Evolutionary conservation across 2,797 vertebrate species (phyloP), one percentile per base, ranked within the genome.

Genomic region (Setipinna tenuifilis): DNA sequence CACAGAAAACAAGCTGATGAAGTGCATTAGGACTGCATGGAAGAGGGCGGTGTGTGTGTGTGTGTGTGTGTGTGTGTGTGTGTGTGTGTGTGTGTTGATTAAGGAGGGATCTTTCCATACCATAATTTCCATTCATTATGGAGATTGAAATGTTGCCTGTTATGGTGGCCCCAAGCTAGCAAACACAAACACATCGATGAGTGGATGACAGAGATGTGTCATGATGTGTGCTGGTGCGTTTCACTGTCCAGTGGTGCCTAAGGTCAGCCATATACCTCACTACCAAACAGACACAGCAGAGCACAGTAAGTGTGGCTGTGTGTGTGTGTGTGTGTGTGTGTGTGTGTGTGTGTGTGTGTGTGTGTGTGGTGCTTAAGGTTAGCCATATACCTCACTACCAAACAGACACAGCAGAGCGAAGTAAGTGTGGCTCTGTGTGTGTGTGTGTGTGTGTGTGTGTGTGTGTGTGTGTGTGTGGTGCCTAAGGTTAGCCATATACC

Each of bases 181-280:
- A 19, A 14, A 75, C 65, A 41, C 19, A 78, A 17, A 44, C 16
- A 44, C 35, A 44, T 41, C 21, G 41, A 78, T 44, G n/a, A n/a
- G n/a, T n/a, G 71, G 71, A 78, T 41, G 35, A 11, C 31, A 41
- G 35, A 78, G 71, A 28, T 78, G 65, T 71, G 65, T 71, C 25
- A 31, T 71, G 65, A 31, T 78, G 31, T 78, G 44, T 78, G 31
- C 31, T 78, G 71, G 31, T 78, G 71, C 17, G 1, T 44, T 21
- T 19, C 17, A 44, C 17, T 78, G 71, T 17, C 71, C 35, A 78
- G 1, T 21, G 17, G 5, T 17, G 71, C 71, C 71, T 44, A 12
- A 71, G 65, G 71, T 78, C 44, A 44, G 17, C 71, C 35, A 54
- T 54, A 54, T 54, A 9, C 50, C 50, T 78, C 41, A 41, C 31